Evolutionary conservation across 2,797 vertebrate genomes (phyloP), one percentile per base, ranked within the genome.

Genomic region (Chelon labrosus): DNA sequence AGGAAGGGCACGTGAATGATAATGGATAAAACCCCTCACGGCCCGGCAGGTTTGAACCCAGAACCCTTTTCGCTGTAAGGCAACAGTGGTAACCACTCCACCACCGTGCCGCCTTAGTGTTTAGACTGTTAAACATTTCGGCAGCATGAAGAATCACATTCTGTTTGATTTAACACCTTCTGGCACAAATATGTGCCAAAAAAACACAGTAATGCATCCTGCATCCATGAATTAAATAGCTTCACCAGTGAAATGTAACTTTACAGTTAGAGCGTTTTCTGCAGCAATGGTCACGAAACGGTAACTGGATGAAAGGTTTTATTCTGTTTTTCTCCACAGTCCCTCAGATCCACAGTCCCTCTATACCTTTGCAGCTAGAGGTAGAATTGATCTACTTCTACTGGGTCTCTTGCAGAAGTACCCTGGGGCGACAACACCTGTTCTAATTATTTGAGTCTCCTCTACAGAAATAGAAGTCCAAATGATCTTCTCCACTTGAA

Each of bases 401-500:
- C 46, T 68, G 50, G 61, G 39, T 20, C 51, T 87, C 52, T 49
- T 61, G 37, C 60, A 65, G 59, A 44, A 44, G 38, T 19, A 73
- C 77, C 84, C 70, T 2, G 6, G 46, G 83, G 78, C 58, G 1
- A 49, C 73, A 79, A 49, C 53, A 60, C 80, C 74, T 77, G 62
- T 52, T 77, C 64, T 85, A 83, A 83, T 88, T 79, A 85, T 87
- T 68, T 72, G 41, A 84, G 82, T 77, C 69, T 79, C 69, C 72
- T 82, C 60, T 59, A 63, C 85, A 85, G 81, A 86, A 83, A 85
- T 82, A 79, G 80, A 47, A 65, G 39, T 85, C 68, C 72, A 88
- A 80, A 88, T 81, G 72, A 86, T 71, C 57, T 66, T 61, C 75
- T 82, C 54, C 51, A 91, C 89, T 88, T 89, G 82, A 89, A 86